Percentiles rank a stretch among this genome's conserved stretches.
These are phyloP conservation scores for Amphilophus citrinellus DNA, from an alignment of 2,113 vertebrate species.

Conservation along the genomic window DNA sequence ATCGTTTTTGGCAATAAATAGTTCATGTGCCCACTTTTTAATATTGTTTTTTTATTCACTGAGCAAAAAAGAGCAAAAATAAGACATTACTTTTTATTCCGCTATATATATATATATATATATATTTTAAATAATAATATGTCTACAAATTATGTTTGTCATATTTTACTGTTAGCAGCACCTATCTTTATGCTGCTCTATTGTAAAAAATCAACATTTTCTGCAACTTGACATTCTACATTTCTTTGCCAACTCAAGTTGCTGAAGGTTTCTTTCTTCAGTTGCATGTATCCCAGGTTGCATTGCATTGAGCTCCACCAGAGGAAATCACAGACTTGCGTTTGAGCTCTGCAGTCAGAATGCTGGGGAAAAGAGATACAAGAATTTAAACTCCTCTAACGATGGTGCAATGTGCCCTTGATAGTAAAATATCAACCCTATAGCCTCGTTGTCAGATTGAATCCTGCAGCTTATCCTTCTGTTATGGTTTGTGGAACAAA, in stretches of 20 bases:
- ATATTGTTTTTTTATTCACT: neutral
- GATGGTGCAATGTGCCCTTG: neutral
- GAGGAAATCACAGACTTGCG: neutral
- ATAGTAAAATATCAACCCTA: constrained; percentile 40
- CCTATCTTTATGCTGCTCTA: too few species aligned
- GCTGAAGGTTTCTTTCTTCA: neutral
- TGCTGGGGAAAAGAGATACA: constrained; percentile 19
- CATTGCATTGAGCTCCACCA: too few species aligned
- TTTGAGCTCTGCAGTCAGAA: constrained; percentile 2
- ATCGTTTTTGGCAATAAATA: neutral
- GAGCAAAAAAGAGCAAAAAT: neutral
- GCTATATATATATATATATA: neutral
- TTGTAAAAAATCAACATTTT: too few species aligned
- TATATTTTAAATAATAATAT: neutral
- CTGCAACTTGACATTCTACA: neutral
- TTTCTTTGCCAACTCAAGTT: neutral
- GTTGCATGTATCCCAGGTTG: neutral
- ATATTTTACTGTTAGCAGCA: neutral
- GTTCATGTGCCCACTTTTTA: neutral
- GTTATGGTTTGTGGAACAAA: constrained; percentile 52
- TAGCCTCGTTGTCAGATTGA: constrained; percentile 58
- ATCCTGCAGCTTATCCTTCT: constrained; percentile 51
- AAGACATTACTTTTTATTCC: neutral
- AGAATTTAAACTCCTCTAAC: constrained; percentile 20
- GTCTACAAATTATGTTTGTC: neutral